A percentile compares a stretch with the other conserved stretches of the same genome.
These are phyloP conservation scores for Todiramphus chloris DNA, from an alignment of 2,113 vertebrate species.

Conservation along the genomic window DNA sequence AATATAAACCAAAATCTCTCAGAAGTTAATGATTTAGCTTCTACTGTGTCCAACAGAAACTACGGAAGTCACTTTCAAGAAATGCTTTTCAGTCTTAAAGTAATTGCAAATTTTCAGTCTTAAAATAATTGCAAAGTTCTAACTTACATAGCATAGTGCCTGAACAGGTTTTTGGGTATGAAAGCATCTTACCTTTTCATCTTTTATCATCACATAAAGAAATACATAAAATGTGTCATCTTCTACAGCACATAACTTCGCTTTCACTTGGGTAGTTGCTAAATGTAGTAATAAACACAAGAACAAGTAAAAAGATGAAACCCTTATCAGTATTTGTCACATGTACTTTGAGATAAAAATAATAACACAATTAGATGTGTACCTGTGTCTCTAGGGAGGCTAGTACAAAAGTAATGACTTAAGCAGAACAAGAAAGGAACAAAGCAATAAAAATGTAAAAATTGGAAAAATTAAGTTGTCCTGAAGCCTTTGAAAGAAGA, in stretches of 20 bases:
- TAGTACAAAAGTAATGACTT: background rate
- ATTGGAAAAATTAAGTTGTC: background rate
- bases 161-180: background rate
- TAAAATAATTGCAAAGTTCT: background rate
- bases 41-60: background rate
- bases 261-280: conserved; percentile 82
- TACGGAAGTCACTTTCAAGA: background rate
- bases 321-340: background rate
- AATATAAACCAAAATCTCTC: background rate
- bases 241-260: conserved; percentile 75
- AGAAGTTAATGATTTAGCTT: background rate
- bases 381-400: background rate
- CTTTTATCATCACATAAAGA: conserved; percentile 83
- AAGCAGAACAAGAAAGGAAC: background rate
- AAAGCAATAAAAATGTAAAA: background rate
- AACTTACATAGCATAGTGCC: background rate
- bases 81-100: background rate
- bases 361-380: background rate
- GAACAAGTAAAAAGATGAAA: background rate
- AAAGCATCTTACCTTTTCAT: conserved; percentile 80
- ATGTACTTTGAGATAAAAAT: background rate
- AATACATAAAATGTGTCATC: conserved; percentile 77
- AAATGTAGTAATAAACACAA: background rate
- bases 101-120: background rate
- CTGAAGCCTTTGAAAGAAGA: background rate